A percentile compares a stretch with the other conserved stretches of the same genome.
Conservation (phyloP, 1,140 invertebrate species). For the Gryllus bimaculatus region DNA sequence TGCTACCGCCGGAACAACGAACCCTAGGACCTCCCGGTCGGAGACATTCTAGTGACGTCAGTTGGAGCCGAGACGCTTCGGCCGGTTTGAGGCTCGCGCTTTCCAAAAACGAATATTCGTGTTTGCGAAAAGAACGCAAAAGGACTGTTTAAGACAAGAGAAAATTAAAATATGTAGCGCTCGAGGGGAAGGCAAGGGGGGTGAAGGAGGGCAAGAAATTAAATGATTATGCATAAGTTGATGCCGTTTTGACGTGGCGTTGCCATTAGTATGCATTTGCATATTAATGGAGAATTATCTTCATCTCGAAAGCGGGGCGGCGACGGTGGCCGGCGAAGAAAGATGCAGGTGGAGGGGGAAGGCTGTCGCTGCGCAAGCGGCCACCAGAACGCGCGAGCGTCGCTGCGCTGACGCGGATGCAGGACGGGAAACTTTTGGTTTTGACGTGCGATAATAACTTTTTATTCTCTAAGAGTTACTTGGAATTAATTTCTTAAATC, state of each 20-base stretch:
- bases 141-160: neutral
- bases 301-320: neutral
- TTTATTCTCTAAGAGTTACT: no score
- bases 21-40: no score
- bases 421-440: no score
- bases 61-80: neutral
- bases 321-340: no score
- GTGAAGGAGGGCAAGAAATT: neutral
- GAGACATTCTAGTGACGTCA: neutral
- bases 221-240: conserved; percentile 1
- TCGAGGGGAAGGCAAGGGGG: no score
- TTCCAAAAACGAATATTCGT: neutral
- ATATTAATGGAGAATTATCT: conserved; percentile 5
- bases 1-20: no score
- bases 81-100: neutral
- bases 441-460: no score
- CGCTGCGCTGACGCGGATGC: no score
- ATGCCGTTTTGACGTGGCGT: neutral
- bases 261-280: neutral
- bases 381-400: no score
- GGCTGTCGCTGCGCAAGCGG: no score
- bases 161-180: neutral
- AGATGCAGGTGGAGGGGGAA: no score
- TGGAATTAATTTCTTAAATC: no score
- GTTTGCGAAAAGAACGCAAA: neutral